Conservation (phyloP, 2,888 invertebrate species). For the Papilio elwesi region DNA sequence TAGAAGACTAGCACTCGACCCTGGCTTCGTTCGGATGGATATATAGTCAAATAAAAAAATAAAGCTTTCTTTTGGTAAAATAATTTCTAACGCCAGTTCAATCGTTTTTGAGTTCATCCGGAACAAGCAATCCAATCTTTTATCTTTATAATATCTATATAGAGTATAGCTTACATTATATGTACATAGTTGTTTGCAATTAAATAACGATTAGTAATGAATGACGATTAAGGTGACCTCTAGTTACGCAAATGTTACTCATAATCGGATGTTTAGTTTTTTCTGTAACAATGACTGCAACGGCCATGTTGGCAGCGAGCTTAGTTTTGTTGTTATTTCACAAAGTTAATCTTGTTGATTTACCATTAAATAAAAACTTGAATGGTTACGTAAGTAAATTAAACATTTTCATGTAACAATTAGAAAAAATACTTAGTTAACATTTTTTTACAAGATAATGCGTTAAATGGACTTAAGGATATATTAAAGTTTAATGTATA, state of each 20-base stretch:
- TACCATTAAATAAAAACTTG: slow-evolving; percentile 12
- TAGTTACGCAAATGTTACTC: not conserved
- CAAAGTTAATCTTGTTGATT: slow-evolving; percentile 20
- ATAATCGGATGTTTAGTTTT: slow-evolving; percentile 21
- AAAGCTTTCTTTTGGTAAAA: too few relatives aligned
- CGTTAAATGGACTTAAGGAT: not conserved
- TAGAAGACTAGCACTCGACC: too few relatives aligned
- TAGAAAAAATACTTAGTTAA: too few relatives aligned
- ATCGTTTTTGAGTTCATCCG: too few relatives aligned
- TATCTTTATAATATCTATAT: too few relatives aligned
- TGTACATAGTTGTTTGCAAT: slow-evolving; percentile 14
- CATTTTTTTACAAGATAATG: not conserved
- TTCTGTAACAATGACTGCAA: slow-evolving; percentile 22
- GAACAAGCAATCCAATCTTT: too few relatives aligned
- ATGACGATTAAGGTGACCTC: slow-evolving; percentile 4
- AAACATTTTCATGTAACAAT: not conserved
- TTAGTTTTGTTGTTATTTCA: slow-evolving; percentile 12
- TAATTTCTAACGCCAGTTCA: too few relatives aligned
- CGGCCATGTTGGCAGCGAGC: slow-evolving; percentile 33
- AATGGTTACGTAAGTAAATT: slow-evolving; percentile 36
- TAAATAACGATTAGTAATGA: slow-evolving; percentile 35
- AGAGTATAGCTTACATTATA: not conserved
- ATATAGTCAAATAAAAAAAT: too few relatives aligned
- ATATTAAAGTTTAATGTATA: too few relatives aligned
- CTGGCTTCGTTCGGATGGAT: too few relatives aligned